These are phyloP conservation scores for Chondrilla cf. caribensis DNA, from an alignment of 37 sponge, comb jelly and placozoan species.

Conservation along the genomic window DNA sequence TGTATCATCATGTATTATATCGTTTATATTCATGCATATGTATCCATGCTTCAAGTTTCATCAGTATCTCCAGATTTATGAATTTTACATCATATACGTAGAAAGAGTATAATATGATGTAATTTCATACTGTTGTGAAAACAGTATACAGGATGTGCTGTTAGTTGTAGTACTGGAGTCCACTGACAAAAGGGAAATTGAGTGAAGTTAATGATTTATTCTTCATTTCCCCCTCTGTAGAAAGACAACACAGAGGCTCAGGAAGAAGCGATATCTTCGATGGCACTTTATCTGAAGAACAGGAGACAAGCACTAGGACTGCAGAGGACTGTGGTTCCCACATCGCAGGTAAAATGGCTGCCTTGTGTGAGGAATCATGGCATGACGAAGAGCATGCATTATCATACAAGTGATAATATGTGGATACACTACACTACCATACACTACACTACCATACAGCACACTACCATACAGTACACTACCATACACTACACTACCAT, in stretches of 20 bases:
- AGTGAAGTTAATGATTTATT: too few relatives aligned
- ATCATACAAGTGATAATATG: too few relatives aligned
- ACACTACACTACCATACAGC: too few relatives aligned
- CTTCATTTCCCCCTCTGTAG: neutral
- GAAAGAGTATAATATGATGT: too few relatives aligned
- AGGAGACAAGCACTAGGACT: slow-evolving; percentile 21
- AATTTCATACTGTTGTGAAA: too few relatives aligned
- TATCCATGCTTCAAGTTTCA: neutral
- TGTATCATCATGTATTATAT: neutral
- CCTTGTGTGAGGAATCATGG: too few relatives aligned
- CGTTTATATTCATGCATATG: neutral
- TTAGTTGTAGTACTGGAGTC: too few relatives aligned
- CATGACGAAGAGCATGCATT: neutral
- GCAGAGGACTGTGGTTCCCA: neutral
- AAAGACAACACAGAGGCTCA: neutral
- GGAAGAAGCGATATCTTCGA: neutral
- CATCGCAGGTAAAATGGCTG: slow-evolving; percentile 8
- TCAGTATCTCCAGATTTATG: neutral
- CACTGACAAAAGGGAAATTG: too few relatives aligned
- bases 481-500: too few relatives aligned
- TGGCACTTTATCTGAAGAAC: slow-evolving; percentile 3
- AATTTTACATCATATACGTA: neutral
- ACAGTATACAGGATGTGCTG: too few relatives aligned
- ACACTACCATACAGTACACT: too few relatives aligned
- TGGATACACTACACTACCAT: too few relatives aligned